A percentile compares a stretch with the other conserved stretches of the same genome.
These are phyloP conservation scores for Phyllostomus discolor DNA, from an alignment of 2,113 vertebrate genomes.

Conservation along the genomic window DNA sequence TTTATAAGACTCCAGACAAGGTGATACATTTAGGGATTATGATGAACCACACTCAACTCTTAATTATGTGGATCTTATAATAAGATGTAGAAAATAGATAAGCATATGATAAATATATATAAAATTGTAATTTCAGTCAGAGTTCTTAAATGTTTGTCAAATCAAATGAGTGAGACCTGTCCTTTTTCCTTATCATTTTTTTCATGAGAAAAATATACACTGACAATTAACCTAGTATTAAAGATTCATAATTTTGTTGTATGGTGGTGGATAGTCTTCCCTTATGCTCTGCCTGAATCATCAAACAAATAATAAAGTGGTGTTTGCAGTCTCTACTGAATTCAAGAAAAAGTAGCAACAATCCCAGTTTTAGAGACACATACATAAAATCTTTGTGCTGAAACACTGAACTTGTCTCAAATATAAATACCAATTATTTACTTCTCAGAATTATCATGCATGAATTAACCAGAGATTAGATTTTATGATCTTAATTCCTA, in stretches of 20 bases:
- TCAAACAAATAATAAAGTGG: not conserved
- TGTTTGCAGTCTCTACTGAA: not conserved
- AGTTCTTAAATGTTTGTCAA: not conserved
- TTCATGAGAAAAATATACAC: not conserved
- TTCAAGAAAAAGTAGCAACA: not conserved
- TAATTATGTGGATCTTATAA: not conserved
- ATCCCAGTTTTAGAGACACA: not conserved
- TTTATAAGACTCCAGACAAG: not conserved
- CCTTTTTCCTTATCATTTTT: not conserved
- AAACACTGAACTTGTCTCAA: not conserved
- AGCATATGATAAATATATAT: not conserved
- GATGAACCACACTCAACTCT: not conserved
- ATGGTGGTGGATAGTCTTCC: not conserved
- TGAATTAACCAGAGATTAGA: not conserved
- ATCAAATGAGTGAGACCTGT: not conserved
- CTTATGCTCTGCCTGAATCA: not conserved
- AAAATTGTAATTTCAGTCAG: not conserved
- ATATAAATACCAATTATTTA: conserved; percentile 7
- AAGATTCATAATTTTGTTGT: not conserved
- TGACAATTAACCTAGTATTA: not conserved
- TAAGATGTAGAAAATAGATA: not conserved
- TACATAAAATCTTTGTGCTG: not conserved
- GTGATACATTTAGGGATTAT: not conserved
- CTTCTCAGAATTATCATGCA: not conserved
- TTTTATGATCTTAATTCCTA: not conserved